These are phyloP conservation scores for Oreonectes daqikongensis DNA, from an alignment of 2,797 vertebrate genomes.

Conservation along the genomic window DNA sequence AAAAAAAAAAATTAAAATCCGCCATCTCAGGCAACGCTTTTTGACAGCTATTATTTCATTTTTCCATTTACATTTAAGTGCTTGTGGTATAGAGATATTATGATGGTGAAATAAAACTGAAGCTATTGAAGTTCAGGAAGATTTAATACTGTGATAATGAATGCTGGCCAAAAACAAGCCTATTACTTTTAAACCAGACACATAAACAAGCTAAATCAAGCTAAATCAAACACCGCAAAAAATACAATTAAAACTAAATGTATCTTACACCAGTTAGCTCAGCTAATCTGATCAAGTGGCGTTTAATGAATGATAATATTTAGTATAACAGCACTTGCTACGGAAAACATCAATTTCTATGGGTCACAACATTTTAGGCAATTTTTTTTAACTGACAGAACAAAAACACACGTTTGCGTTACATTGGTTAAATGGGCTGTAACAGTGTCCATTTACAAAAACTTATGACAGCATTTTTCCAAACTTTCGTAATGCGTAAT, in stretches of 20 bases:
- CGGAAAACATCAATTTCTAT: not conserved
- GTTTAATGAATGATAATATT: not conserved
- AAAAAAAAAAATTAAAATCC: constrained; percentile 6
- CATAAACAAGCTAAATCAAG: constrained; percentile 10
- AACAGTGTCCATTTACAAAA: not conserved
- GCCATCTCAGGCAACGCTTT: not conserved
- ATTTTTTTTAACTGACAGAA: too few relatives aligned
- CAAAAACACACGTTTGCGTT: not conserved
- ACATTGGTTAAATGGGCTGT: not conserved
- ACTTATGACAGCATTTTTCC: not conserved
- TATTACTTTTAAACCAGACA: not conserved
- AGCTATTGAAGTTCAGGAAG: constrained; percentile 17
- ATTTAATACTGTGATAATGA: constrained; percentile 7
- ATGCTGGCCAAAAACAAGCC: constrained; percentile 15
- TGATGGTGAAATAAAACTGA: not conserved
- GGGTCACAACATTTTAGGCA: not conserved
- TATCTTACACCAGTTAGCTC: not conserved
- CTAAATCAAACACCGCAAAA: not conserved
- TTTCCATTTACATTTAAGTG: constrained; percentile 22
- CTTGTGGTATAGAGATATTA: not conserved
- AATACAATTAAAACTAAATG: not conserved
- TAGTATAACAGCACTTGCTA: not conserved
- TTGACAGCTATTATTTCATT: constrained; percentile 40
- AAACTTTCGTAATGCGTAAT: not conserved
- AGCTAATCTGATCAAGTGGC: not conserved